These are phyloP conservation scores for Cirrhinus molitorella DNA, from an alignment of 2,797 vertebrate species.

Conservation along the genomic window DNA sequence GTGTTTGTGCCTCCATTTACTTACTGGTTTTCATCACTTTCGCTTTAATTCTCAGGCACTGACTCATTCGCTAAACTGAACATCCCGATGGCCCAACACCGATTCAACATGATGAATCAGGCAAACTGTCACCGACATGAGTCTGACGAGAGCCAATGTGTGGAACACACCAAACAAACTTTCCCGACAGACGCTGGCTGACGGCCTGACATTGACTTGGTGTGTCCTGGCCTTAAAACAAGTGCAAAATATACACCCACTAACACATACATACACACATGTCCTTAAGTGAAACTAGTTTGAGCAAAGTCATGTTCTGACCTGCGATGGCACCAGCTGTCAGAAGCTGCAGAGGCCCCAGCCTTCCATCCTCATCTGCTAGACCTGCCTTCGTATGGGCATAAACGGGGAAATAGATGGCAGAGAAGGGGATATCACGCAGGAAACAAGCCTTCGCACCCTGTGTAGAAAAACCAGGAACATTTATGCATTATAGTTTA, in stretches of 20 bases:
- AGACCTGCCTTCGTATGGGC: conserved; percentile 89
- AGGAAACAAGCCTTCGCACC: conserved; percentile 99
- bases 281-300: not conserved
- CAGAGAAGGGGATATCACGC: conserved; percentile 99
- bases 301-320: conserved; percentile 62
- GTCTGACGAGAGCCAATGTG: no score
- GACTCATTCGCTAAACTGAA: no score
- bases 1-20: no score
- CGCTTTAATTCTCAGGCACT: no score
- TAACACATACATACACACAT: not conserved
- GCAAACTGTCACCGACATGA: no score
- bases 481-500: not conserved
- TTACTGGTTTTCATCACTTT: no score
- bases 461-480: conserved; percentile 72
- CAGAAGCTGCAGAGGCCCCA: conserved; percentile 93
- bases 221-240: not conserved
- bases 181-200: no score
- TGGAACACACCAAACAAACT: no score
- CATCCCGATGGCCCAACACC: no score
- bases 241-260: not conserved
- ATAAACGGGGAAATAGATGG: conserved; percentile 98
- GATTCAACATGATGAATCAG: no score
- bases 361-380: conserved; percentile 89
- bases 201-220: no score
- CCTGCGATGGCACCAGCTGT: conserved; percentile 96